Conservation (phyloP, 2,797 vertebrate genomes). For the Anabacerthia variegaticeps region DNA sequence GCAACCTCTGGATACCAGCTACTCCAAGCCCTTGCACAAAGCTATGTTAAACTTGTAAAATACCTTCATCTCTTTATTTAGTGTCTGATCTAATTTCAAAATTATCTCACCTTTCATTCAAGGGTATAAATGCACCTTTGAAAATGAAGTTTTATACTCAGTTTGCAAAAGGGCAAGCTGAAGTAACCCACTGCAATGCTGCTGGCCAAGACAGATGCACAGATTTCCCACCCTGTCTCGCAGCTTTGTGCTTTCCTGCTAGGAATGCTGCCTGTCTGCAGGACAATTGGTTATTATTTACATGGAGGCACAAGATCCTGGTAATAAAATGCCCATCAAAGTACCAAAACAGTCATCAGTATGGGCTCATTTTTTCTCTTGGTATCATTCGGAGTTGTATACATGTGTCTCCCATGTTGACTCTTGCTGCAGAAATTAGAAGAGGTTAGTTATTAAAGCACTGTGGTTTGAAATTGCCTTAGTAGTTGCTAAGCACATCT, state of each 20-base stretch:
- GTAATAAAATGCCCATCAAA: not conserved
- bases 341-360: not conserved
- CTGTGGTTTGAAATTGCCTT: conserved; percentile 16
- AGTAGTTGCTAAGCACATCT: conserved; percentile 36
- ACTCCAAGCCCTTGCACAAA: not conserved
- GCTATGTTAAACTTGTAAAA: not conserved
- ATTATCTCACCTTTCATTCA: not conserved
- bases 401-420: not conserved
- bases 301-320: not conserved
- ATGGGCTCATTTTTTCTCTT: not conserved
- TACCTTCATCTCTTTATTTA: not conserved
- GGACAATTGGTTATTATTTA: conserved; percentile 24
- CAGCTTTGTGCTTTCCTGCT: not conserved
- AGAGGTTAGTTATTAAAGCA: conserved; percentile 23
- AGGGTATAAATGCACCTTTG: not conserved
- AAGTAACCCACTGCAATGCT: not conserved
- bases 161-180: not conserved
- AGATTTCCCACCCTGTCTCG: not conserved
- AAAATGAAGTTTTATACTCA: not conserved
- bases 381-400: not conserved
- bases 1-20: not conserved
- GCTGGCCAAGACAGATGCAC: not conserved
- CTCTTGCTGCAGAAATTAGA: conserved; percentile 16
- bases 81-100: not conserved
- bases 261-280: not conserved